These are phyloP conservation scores for Heterohyrax brucei DNA, from an alignment of 2,797 vertebrate genomes.

Conservation along the genomic window DNA sequence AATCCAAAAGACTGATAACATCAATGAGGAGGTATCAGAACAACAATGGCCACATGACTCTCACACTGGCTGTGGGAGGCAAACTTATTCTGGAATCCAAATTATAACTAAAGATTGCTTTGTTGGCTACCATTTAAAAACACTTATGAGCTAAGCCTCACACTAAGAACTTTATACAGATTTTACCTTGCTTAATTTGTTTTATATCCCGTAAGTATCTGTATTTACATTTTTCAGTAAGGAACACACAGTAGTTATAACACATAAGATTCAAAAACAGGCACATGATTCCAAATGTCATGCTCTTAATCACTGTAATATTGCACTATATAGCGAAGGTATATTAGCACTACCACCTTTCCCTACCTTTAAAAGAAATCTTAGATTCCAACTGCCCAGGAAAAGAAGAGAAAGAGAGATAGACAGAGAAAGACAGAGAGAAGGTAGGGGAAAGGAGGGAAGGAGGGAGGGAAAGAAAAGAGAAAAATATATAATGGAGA, in stretches of 20 bases:
- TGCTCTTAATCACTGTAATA: neutral
- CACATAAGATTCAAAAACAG: neutral
- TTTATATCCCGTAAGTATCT: neutral
- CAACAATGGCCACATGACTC: neutral
- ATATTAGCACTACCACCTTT: neutral
- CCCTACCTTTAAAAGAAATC: conserved; percentile 40
- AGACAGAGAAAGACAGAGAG: neutral
- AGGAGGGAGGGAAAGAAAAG: neutral
- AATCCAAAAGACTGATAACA: neutral
- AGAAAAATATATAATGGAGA: neutral
- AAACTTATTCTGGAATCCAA: neutral
- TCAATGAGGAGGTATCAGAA: neutral
- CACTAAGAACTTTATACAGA: neutral
- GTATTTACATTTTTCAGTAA: conserved; percentile 14
- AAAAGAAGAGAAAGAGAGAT: neutral
- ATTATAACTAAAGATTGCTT: neutral
- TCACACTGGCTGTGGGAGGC: neutral
- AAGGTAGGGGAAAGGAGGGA: neutral
- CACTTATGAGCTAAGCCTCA: neutral
- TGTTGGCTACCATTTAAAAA: neutral
- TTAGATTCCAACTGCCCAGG: neutral
- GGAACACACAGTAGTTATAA: neutral
- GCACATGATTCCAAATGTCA: neutral
- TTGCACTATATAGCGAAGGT: neutral
- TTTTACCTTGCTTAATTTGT: conserved; percentile 30